These are phyloP conservation scores for Petrolisthes manimaculis DNA, from an alignment of 2,888 invertebrate species.

Conservation along the genomic window DNA sequence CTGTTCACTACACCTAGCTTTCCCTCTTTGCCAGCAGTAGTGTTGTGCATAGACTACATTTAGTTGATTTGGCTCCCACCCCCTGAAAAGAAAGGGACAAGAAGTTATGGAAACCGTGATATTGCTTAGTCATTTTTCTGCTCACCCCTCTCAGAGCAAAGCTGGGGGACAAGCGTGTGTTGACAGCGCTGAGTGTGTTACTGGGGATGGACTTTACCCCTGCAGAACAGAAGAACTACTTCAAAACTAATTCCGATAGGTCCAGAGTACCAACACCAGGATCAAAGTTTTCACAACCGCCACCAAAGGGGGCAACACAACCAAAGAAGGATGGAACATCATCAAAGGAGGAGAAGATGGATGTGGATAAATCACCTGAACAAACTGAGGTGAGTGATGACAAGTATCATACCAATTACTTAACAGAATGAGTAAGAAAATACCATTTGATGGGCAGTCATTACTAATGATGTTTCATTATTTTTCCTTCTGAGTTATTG, in stretches of 20 bases:
- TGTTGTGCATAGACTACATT: too few relatives aligned
- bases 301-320: constrained; percentile 68
- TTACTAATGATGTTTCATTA: too few relatives aligned
- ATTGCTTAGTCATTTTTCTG: too few relatives aligned
- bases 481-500: too few relatives aligned
- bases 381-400: constrained; percentile 38
- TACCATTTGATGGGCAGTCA: not conserved
- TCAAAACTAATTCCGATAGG: not conserved
- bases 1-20: too few relatives aligned
- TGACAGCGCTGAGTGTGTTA: constrained; percentile 80
- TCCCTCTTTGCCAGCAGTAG: too few relatives aligned
- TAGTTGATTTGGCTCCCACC: too few relatives aligned
- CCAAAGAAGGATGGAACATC: constrained; percentile 69
- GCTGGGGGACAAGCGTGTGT: constrained; percentile 78
- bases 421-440: not conserved
- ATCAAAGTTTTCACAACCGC: constrained; percentile 68
- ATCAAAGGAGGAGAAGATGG: constrained; percentile 67
- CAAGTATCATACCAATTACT: not conserved
- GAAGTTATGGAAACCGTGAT: too few relatives aligned
- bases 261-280: constrained; percentile 9
- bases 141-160: constrained; percentile 69
- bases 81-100: too few relatives aligned
- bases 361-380: constrained; percentile 64
- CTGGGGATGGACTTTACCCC: constrained; percentile 75
- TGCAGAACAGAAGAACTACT: constrained; percentile 71